phyloP scores from a whole-genome alignment of 1,140 invertebrate genomes.

The Chelonus insularis region DNA sequence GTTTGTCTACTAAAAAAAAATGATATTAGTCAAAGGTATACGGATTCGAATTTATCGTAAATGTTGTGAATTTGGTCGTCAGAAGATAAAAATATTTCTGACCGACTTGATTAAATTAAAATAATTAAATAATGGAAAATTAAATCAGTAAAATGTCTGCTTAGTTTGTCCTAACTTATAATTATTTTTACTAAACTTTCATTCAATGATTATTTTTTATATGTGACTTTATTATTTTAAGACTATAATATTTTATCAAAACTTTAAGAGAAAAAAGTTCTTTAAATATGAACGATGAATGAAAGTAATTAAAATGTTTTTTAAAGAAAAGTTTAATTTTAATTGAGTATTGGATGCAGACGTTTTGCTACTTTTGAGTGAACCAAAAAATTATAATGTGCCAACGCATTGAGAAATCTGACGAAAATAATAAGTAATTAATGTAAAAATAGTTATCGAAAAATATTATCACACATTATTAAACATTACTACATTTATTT shows the following conservation, averaged over 20 bases:
- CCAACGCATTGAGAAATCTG: conserved; percentile 54
- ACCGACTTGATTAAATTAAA: conserved; percentile 5
- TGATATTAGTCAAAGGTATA: conserved; percentile 4
- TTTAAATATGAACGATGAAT: too few species aligned
- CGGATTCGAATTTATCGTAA: background rate
- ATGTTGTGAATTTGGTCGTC: conserved; percentile 6
- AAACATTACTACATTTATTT: conserved; percentile 44
- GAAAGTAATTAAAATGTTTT: background rate
- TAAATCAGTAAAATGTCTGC: background rate
- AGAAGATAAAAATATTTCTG: background rate
- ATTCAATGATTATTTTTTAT: conserved; percentile 28
- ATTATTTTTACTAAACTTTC: too few species aligned
- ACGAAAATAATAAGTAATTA: conserved; percentile 39
- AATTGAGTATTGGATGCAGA: conserved; percentile 28
- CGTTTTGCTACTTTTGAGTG: conserved; percentile 11
- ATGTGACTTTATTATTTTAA: too few species aligned
- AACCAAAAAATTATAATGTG: conserved; percentile 52
- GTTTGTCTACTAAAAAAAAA: conserved; percentile 1
- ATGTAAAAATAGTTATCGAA: conserved; percentile 19
- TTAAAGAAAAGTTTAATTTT: conserved; percentile 10
- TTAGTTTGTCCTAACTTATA: too few species aligned
- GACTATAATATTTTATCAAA: too few species aligned
- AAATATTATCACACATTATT: conserved; percentile 35
- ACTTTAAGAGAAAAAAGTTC: too few species aligned
- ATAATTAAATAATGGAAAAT: too few species aligned